Conservation (phyloP, 2,113 vertebrate genomes). For the Rousettus leschenaultii region DNA sequence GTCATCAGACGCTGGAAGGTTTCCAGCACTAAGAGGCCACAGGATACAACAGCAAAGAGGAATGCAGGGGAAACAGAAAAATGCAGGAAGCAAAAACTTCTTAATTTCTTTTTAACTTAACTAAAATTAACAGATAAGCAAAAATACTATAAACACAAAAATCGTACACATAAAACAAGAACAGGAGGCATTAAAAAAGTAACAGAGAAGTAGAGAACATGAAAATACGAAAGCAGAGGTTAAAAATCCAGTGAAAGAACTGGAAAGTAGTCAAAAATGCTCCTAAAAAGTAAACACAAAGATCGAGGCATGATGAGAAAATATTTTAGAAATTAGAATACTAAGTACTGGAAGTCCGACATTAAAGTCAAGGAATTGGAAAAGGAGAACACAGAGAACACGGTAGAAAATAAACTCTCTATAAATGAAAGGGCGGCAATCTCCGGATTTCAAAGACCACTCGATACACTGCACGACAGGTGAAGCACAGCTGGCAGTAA, state of each 20-base stretch:
- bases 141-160: background rate
- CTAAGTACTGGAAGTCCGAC: background rate
- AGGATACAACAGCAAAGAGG: background rate
- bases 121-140: background rate
- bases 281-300: background rate
- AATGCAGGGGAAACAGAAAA: background rate
- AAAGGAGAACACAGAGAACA: background rate
- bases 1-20: background rate
- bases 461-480: too few species aligned
- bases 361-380: background rate
- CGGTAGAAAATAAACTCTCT: fast-evolving
- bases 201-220: background rate
- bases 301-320: background rate
- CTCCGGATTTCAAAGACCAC: background rate
- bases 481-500: background rate
- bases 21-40: background rate
- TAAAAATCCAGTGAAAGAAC: background rate
- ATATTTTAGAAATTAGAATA: background rate
- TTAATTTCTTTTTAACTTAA: background rate
- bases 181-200: background rate
- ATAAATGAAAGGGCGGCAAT: background rate
- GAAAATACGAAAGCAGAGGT: background rate
- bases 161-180: background rate
- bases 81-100: background rate
- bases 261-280: background rate